phyloP scores from a whole-genome alignment of 2,888 invertebrate genomes.

The Drosophila algonquin region DNA sequence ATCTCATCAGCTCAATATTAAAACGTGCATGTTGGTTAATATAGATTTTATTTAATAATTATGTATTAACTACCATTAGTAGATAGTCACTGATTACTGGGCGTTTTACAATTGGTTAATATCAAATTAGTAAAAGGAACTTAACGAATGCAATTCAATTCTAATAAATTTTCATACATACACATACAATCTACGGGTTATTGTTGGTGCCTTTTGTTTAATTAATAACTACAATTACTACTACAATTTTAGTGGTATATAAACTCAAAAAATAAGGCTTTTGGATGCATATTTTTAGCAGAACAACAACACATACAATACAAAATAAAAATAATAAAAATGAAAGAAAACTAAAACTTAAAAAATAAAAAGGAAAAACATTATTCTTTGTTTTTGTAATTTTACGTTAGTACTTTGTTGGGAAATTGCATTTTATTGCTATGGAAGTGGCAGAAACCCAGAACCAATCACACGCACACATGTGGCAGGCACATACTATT shows the following conservation, averaged over 20 bases:
- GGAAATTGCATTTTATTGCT: constrained; percentile 32
- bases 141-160: constrained; percentile 51
- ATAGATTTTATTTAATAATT: constrained; percentile 57
- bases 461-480: constrained; percentile 21
- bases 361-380: constrained; percentile 35
- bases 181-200: constrained; percentile 22
- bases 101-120: constrained; percentile 66
- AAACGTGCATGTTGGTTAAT: constrained; percentile 74
- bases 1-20: constrained; percentile 55
- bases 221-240: constrained; percentile 7
- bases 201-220: constrained; percentile 26
- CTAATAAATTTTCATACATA: constrained; percentile 14
- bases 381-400: constrained; percentile 9
- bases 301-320: constrained; percentile 51
- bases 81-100: constrained; percentile 34
- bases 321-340: constrained; percentile 50
- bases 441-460: constrained; percentile 29
- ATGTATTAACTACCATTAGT: constrained; percentile 38
- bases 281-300: constrained; percentile 44
- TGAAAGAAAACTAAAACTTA: constrained; percentile 39
- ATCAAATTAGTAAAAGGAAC: constrained; percentile 74
- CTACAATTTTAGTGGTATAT: constrained; percentile 23
- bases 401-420: constrained; percentile 37
- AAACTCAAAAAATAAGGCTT: constrained; percentile 51
- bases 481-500: constrained; percentile 29